Evolutionary conservation across 2,888 invertebrate genomes (phyloP).

Genomic region (Macaria liturata): DNA sequence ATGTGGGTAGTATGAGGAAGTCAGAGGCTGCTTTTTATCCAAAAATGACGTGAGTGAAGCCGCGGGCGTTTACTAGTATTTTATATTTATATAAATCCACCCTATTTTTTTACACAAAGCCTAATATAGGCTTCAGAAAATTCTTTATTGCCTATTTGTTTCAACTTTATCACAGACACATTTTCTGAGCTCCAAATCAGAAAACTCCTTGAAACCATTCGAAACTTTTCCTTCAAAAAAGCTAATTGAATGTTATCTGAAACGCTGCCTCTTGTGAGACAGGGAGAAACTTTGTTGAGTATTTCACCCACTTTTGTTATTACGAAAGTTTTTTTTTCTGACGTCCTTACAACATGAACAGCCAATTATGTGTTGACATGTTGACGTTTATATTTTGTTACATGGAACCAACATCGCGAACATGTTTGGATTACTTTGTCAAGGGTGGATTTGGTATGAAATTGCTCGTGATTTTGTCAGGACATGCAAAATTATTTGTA

Average conservation of each 20-base stretch:
- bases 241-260: slow-evolving; percentile 65
- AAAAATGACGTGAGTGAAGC: no score
- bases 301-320: slow-evolving; percentile 60
- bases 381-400: slow-evolving; percentile 44
- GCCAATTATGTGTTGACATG: slow-evolving; percentile 49
- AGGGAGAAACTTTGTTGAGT: slow-evolving; percentile 49
- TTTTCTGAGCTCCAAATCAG: slow-evolving; percentile 7
- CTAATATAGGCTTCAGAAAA: no score
- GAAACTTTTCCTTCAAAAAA: slow-evolving; percentile 45
- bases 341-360: slow-evolving; percentile 43
- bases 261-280: slow-evolving; percentile 51
- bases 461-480: no score
- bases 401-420: neutral
- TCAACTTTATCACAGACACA: no score
- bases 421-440: neutral
- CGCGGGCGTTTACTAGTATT: no score
- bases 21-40: no score
- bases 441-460: neutral
- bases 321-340: slow-evolving; percentile 56
- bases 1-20: no score
- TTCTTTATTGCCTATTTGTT: no score
- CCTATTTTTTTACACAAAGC: no score
- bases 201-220: slow-evolving; percentile 30
- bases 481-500: no score
- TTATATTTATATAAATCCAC: no score